phyloP scores from a whole-genome alignment of 2,888 invertebrate genomes.

The Ptychoptera contaminata region DNA sequence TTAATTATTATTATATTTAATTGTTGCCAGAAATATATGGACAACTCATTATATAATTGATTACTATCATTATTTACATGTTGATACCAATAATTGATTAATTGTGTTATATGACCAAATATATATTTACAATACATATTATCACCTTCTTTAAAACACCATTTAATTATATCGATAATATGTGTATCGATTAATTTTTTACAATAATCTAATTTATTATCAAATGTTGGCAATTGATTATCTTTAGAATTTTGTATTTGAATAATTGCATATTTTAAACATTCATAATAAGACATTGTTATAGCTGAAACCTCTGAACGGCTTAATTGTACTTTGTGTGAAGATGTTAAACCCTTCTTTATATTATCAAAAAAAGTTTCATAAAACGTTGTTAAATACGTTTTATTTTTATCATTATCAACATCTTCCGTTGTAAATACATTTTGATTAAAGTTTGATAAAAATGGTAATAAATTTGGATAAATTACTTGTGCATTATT shows the following conservation, averaged over 20 bases:
- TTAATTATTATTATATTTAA: constrained; percentile 18
- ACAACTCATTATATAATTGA: neutral
- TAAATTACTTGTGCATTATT: constrained; percentile 59
- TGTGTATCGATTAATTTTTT: constrained; percentile 17
- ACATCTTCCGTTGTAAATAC: constrained; percentile 12
- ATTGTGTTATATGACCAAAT: constrained; percentile 18
- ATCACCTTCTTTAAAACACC: constrained; percentile 29
- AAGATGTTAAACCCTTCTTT: constrained; percentile 44
- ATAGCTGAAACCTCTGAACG: constrained; percentile 53
- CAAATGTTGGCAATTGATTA: neutral
- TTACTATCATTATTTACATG: neutral
- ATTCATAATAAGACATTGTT: constrained; percentile 54
- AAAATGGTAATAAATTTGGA: constrained; percentile 58
- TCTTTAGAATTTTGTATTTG: constrained; percentile 31
- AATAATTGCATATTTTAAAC: constrained; percentile 42
- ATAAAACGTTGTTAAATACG: constrained; percentile 36
- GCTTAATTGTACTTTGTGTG: constrained; percentile 40
- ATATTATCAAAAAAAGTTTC: constrained; percentile 51
- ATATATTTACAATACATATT: constrained; percentile 28
- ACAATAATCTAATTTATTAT: constrained; percentile 5
- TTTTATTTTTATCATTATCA: constrained; percentile 1
- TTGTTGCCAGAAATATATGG: constrained; percentile 20
- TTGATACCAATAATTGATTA: neutral
- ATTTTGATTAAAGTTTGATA: constrained; percentile 43
- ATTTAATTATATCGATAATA: constrained; percentile 30